phyloP scores from a whole-genome alignment of 2,797 vertebrate genomes.

The Callimico goeldii region DNA sequence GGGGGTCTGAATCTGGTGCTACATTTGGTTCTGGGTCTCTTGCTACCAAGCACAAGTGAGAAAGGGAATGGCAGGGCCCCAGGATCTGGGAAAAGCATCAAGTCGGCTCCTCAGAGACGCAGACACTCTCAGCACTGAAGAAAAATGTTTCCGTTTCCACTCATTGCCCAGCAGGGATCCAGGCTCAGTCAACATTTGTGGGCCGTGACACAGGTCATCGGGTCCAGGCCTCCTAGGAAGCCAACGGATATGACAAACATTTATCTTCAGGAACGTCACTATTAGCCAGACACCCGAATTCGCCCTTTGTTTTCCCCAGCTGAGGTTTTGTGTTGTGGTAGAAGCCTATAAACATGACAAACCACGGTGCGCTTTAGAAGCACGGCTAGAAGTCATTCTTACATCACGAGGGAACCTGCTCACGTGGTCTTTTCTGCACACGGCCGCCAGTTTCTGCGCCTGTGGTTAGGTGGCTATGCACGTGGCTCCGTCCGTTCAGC shows the following conservation, averaged over 20 bases:
- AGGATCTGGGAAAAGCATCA: accelerated
- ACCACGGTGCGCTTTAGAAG: accelerated
- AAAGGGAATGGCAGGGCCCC: accelerated
- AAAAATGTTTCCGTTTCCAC: accelerated
- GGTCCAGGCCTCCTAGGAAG: background rate
- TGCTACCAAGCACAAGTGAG: background rate
- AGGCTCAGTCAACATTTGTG: background rate
- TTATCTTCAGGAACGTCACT: background rate
- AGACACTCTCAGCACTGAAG: accelerated
- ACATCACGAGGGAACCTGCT: accelerated
- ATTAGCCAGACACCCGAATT: background rate
- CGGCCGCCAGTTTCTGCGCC: background rate
- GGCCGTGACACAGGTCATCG: no score
- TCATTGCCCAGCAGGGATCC: background rate
- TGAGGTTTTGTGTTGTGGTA: background rate
- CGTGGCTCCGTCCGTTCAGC: accelerated
- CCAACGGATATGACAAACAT: background rate
- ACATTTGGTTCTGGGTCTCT: background rate
- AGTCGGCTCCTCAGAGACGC: accelerated
- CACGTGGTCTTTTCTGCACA: background rate
- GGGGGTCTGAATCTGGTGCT: accelerated
- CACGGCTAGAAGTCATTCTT: background rate
- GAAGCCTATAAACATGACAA: background rate
- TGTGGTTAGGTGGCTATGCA: background rate
- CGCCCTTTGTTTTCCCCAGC: background rate